phyloP scores from a whole-genome alignment of 1,140 invertebrate species.

The Papilio helenus region DNA sequence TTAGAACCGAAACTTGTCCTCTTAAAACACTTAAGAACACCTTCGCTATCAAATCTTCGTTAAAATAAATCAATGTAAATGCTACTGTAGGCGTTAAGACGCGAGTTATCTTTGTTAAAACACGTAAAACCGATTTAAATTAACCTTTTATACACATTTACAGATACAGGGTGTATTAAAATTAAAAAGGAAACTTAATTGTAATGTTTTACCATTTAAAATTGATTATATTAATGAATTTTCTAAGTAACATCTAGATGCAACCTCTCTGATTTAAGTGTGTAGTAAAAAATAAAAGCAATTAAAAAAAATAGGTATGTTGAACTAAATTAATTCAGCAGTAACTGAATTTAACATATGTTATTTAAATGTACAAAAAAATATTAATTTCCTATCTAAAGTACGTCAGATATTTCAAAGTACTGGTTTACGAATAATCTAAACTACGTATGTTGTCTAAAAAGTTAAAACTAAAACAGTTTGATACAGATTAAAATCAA shows the following conservation, averaged over 20 bases:
- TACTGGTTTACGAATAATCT: too few relatives aligned
- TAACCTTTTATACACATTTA: slow-evolving; percentile 19
- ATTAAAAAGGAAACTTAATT: background rate
- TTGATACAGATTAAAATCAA: background rate
- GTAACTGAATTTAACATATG: too few relatives aligned
- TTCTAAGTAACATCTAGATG: too few relatives aligned
- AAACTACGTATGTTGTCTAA: background rate
- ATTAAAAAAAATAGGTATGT: too few relatives aligned
- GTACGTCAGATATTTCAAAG: too few relatives aligned
- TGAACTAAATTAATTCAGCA: too few relatives aligned
- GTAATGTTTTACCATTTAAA: background rate
- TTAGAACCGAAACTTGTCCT: background rate
- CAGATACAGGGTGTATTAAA: background rate
- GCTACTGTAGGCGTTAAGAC: slow-evolving; percentile 13
- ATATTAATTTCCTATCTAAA: too few relatives aligned
- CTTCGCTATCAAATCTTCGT: slow-evolving; percentile 12
- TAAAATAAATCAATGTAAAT: slow-evolving; percentile 9
- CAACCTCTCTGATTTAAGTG: too few relatives aligned
- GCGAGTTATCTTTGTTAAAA: background rate
- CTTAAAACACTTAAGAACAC: slow-evolving; percentile 16
- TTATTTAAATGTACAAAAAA: too few relatives aligned
- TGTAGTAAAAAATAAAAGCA: background rate
- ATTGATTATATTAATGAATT: background rate
- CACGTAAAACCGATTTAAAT: slow-evolving; percentile 18
- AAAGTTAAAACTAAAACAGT: background rate